These are phyloP conservation scores for Acrobasis consociella DNA, from an alignment of 2,888 invertebrate species.

Conservation along the genomic window DNA sequence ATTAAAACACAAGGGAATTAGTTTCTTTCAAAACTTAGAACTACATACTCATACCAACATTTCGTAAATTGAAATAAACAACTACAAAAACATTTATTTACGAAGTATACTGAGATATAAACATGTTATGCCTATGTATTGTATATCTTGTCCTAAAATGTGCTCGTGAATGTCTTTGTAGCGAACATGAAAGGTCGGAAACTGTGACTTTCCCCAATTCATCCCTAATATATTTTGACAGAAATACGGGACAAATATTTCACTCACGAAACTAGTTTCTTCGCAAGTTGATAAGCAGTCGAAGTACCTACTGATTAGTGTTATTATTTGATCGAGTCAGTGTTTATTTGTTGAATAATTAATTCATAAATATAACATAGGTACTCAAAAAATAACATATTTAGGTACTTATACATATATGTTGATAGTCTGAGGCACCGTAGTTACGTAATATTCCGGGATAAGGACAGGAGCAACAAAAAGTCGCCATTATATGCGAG, in stretches of 20 bases:
- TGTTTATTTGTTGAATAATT: no score
- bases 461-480: constrained; percentile 25
- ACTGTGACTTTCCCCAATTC: constrained; percentile 19
- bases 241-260: constrained; percentile 10
- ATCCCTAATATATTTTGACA: constrained; percentile 21
- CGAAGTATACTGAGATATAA: background rate
- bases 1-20: no score
- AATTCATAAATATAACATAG: no score
- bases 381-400: no score
- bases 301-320: background rate
- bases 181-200: constrained; percentile 13
- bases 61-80: no score
- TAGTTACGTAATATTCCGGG: constrained; percentile 13
- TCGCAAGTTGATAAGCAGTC: background rate
- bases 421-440: constrained; percentile 14
- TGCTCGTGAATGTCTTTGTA: constrained; percentile 13
- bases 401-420: background rate
- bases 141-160: background rate
- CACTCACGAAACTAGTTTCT: constrained; percentile 4
- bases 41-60: no score
- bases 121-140: background rate
- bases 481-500: constrained; percentile 24
- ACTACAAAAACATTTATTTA: no score
- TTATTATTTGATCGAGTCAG: background rate
- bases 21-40: no score